Conservation (phyloP, 2,113 vertebrate species). For the Cheilinus undulatus region DNA sequence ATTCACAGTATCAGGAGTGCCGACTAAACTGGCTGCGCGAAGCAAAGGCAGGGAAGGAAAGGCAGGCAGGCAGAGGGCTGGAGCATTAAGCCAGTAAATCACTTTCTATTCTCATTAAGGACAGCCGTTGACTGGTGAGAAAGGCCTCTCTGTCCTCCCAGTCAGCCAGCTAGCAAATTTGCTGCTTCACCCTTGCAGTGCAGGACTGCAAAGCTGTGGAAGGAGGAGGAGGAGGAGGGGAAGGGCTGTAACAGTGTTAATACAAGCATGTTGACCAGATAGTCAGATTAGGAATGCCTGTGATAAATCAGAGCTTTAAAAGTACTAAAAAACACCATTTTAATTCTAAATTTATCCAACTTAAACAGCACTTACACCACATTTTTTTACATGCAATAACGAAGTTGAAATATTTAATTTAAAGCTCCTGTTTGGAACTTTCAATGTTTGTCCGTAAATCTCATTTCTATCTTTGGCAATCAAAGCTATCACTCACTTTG, state of each 20-base stretch:
- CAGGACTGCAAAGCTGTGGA: slow-evolving; percentile 51
- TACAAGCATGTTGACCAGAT: not conserved
- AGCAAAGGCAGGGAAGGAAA: slow-evolving; percentile 40
- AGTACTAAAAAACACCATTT: no score
- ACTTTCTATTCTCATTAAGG: slow-evolving; percentile 83
- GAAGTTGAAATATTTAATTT: no score
- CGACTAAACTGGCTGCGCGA: slow-evolving; percentile 60
- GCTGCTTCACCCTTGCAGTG: slow-evolving; percentile 67
- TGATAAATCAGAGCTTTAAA: no score
- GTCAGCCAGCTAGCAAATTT: slow-evolving; percentile 79
- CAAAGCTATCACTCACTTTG: no score
- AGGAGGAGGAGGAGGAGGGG: slow-evolving; percentile 16
- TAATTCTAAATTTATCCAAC: no score
- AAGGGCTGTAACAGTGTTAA: slow-evolving; percentile 26
- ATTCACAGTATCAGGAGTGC: slow-evolving; percentile 44
- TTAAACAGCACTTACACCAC: no score
- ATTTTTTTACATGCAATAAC: no score
- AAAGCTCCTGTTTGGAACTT: no score
- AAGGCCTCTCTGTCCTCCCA: slow-evolving; percentile 78
- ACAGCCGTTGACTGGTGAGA: slow-evolving; percentile 78
- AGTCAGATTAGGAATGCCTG: not conserved
- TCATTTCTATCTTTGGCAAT: no score
- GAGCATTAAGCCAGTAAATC: slow-evolving; percentile 81
- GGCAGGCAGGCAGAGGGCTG: slow-evolving; percentile 63
- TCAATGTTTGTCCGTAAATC: no score